These are phyloP conservation scores for Ondatra zibethicus DNA, from an alignment of 2,113 vertebrate species.

Conservation along the genomic window DNA sequence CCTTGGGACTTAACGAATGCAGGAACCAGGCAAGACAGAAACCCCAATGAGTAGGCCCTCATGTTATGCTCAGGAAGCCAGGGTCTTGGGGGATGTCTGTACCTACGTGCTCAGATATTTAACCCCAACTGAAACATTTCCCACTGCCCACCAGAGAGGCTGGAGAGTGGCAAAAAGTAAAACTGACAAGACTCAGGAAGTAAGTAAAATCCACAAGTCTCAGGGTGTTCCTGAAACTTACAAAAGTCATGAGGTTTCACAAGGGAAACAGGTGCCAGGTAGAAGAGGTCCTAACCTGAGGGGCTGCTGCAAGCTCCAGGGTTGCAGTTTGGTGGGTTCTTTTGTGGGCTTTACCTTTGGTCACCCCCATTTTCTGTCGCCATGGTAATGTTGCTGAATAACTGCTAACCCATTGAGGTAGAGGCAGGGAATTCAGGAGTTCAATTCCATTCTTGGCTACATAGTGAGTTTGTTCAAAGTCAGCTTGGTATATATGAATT, in stretches of 20 bases:
- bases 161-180: background rate
- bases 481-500: background rate
- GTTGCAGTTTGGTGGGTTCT: background rate
- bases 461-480: background rate
- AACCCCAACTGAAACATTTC: background rate
- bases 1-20: too few relatives aligned
- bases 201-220: background rate
- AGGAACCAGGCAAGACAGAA: too few relatives aligned
- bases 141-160: background rate
- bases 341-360: rapidly evolving
- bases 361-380: background rate
- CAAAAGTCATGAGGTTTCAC: background rate
- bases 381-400: background rate
- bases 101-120: background rate
- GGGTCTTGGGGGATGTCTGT: background rate
- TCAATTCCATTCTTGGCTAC: background rate
- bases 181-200: background rate
- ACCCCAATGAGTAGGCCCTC: too few relatives aligned
- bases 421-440: background rate
- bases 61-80: background rate
- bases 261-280: background rate
- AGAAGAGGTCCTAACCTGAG: background rate
- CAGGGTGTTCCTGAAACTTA: background rate
- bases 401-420: background rate
- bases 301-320: background rate